Percentiles rank a stretch among this genome's conserved stretches.
These are phyloP conservation scores for Callopanchax toddi DNA, from an alignment of 2,113 vertebrate species.

Conservation along the genomic window DNA sequence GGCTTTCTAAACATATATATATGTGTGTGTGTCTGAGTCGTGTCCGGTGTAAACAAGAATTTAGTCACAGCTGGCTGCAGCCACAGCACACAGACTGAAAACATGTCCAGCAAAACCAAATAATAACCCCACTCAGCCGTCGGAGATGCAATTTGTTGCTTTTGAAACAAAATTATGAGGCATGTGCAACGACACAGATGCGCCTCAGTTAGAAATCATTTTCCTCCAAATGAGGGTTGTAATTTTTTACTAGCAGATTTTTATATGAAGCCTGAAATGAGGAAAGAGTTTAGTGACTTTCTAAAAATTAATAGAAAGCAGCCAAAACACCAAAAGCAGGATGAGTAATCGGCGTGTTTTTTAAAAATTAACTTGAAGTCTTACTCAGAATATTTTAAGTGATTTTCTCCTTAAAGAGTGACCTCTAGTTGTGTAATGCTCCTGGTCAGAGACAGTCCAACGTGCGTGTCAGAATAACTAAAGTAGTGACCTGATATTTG, in stretches of 20 bases:
- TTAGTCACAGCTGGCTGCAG: slow-evolving; percentile 37
- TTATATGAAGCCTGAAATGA: background rate
- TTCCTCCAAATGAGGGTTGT: no score
- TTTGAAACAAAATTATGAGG: slow-evolving; percentile 3
- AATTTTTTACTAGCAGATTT: background rate
- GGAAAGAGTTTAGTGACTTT: background rate
- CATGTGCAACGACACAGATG: no score
- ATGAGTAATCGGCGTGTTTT: background rate
- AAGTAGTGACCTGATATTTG: no score
- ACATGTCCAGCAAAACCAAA: slow-evolving; percentile 19
- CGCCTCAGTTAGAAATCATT: no score
- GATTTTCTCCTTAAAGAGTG: no score
- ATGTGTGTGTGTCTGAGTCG: slow-evolving; percentile 31
- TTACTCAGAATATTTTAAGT: no score
- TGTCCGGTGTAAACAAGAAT: slow-evolving; percentile 35
- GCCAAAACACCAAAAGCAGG: background rate
- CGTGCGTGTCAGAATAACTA: no score
- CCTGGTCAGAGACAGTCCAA: no score
- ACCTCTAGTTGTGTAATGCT: no score
- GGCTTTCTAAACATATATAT: slow-evolving; percentile 15
- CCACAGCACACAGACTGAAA: slow-evolving; percentile 26
- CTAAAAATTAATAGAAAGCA: background rate
- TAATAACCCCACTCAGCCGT: slow-evolving; percentile 21
- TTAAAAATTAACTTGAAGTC: background rate
- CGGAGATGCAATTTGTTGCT: background rate